phyloP scores from a whole-genome alignment of 2,113 vertebrate genomes.

The Nothobranchius furzeri region DNA sequence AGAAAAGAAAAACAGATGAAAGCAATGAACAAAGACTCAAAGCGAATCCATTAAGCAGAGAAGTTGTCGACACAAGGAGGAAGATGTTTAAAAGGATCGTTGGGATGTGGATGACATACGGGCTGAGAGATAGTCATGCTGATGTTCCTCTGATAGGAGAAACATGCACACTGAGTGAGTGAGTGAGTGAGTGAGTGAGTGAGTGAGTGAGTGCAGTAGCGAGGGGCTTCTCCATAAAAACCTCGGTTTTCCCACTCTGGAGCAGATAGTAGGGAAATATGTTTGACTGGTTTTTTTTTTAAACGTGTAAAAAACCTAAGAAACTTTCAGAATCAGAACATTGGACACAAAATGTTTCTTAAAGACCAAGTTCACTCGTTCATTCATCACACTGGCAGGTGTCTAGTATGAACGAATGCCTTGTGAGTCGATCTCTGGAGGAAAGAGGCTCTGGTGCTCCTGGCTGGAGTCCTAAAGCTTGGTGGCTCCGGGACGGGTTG shows the following conservation, averaged over 20 bases:
- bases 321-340: constrained; percentile 11
- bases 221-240: constrained; percentile 32
- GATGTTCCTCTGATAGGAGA: constrained; percentile 46
- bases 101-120: constrained; percentile 40
- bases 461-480: too few species aligned
- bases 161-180: constrained; percentile 44
- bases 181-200: constrained; percentile 38
- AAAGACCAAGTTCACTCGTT: too few species aligned
- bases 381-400: too few species aligned
- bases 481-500: too few species aligned
- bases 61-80: constrained; percentile 17
- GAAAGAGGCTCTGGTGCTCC: too few species aligned
- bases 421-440: too few species aligned
- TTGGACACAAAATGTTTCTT: not conserved
- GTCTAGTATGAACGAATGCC: too few species aligned
- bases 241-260: constrained; percentile 24
- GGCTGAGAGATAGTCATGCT: constrained; percentile 51
- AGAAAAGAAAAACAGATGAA: constrained; percentile 47
- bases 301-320: not conserved
- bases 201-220: constrained; percentile 44
- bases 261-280: constrained; percentile 23
- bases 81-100: constrained; percentile 37
- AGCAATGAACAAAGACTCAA: constrained; percentile 55
- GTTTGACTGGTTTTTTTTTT: constrained; percentile 6
- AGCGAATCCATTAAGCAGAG: constrained; percentile 32